Evolutionary conservation across 2,113 vertebrate species (phyloP), one percentile per base, ranked within the genome.

Genomic region (Nannospalax galili): DNA sequence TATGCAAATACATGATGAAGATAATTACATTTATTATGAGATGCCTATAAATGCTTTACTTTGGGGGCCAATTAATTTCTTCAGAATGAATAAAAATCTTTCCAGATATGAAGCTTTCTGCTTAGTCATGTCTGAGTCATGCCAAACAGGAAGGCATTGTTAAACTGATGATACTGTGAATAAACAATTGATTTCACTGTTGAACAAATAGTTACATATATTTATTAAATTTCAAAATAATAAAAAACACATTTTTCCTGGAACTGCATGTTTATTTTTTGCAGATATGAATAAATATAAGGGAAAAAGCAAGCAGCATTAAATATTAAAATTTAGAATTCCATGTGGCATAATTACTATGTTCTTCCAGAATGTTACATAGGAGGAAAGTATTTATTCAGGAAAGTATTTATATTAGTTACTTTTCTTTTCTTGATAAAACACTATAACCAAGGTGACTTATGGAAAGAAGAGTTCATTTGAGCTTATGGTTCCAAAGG

Each of bases 61-160:
- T 4, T 69, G 81, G 90, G 40, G 20, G 79, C 65, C 67, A 22
- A 60, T n/a, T 84, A 69, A 65, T 87, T 89, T 80, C 48, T 88
- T 93, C 65, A 89, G 30, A 94, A 84, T 78, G 35, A 78, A 32
- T 91, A 35, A 62, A 65, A 85, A 69, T 82, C 22, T 19, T 96
- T n/a, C 37, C 75, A 65, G 45, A 84, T 15, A 24, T 56, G 48
- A 70, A 82, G 37, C 20, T 52, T 82, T 67, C 20, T 64, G 28
- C 56, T 82, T 52, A 78, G 16, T 62, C 20, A 32, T 26, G 19
- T 69, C 37, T 77, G 52, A 96, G 35, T 72, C 37, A 67, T 77
- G 75, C 42, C 72, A 65, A 20, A 85, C 58, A 95, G 40, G 78
- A 94, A 82, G 40, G 30, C 74, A 35, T 22, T 58, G 48, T 73